Conservation (phyloP, 2,888 invertebrate genomes). For the Osmoderma eremita region DNA sequence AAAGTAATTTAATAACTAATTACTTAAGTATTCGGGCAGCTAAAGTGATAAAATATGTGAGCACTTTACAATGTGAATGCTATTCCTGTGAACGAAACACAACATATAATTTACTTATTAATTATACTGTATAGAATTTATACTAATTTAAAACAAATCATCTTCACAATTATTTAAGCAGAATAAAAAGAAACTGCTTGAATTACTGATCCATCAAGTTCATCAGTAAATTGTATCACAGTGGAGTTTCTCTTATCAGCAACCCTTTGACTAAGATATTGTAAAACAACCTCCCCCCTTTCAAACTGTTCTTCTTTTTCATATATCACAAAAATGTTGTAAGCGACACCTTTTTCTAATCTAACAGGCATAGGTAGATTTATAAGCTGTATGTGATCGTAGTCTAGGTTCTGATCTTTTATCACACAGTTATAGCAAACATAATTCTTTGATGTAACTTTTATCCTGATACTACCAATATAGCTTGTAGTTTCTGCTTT, state of each 20-base stretch:
- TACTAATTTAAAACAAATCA: too few species aligned
- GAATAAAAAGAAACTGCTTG: slow-evolving; percentile 58
- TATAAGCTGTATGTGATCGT: slow-evolving; percentile 45
- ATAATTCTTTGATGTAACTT: slow-evolving; percentile 20
- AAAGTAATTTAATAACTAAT: too few species aligned
- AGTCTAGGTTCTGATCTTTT: slow-evolving; percentile 36
- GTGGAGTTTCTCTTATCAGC: slow-evolving; percentile 44
- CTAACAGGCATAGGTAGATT: slow-evolving; percentile 49
- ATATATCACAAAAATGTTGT: slow-evolving; percentile 55
- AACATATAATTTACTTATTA: too few species aligned
- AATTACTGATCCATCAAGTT: slow-evolving; percentile 55
- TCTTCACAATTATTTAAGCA: slow-evolving; percentile 27
- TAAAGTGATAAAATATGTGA: too few species aligned
- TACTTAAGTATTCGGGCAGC: too few species aligned
- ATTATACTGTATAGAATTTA: too few species aligned
- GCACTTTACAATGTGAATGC: too few species aligned
- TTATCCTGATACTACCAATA: slow-evolving; percentile 30
- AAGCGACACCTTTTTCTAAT: slow-evolving; percentile 52
- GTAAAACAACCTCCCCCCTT: slow-evolving; percentile 51
- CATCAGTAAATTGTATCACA: slow-evolving; percentile 54
- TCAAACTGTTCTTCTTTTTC: slow-evolving; percentile 41
- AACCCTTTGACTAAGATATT: slow-evolving; percentile 54
- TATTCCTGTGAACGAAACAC: too few species aligned
- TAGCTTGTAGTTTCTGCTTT: slow-evolving; percentile 34
- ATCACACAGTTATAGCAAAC: slow-evolving; percentile 29